Evolutionary conservation across 2,888 invertebrate species (phyloP).

Genomic region (Clostera curtula): DNA sequence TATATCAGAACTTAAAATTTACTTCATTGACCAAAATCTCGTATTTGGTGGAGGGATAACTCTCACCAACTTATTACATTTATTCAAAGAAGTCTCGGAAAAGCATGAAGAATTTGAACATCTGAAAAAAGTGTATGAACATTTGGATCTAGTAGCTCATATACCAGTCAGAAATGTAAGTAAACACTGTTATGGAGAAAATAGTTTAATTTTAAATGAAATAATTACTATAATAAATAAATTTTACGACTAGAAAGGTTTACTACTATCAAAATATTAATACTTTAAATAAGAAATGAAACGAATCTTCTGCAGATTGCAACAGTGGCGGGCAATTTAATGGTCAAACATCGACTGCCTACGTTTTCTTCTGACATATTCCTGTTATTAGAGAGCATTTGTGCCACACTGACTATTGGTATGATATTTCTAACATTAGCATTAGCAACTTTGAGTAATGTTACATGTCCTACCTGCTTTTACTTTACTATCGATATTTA

Average conservation of each 20-base stretch:
- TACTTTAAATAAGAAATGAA: not conserved
- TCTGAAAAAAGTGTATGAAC: slow-evolving; percentile 74
- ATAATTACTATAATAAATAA: no score
- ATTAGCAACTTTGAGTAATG: no score
- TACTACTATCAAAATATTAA: no score
- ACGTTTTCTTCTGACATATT: slow-evolving; percentile 81
- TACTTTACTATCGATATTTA: slow-evolving; percentile 1
- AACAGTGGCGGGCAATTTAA: slow-evolving; percentile 79
- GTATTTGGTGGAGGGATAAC: slow-evolving; percentile 77
- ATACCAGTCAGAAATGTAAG: slow-evolving; percentile 83
- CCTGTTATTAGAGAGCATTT: slow-evolving; percentile 71
- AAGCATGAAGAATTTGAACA: slow-evolving; percentile 70
- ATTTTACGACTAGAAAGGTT: no score
- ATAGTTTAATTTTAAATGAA: no score
- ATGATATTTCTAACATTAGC: no score
- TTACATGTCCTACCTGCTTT: no score
- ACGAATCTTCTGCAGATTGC: slow-evolving; percentile 57
- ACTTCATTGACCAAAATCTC: slow-evolving; percentile 55
- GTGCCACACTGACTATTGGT: slow-evolving; percentile 71
- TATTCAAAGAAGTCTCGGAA: slow-evolving; percentile 49
- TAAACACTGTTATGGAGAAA: slow-evolving; percentile 10
- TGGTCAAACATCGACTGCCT: slow-evolving; percentile 75
- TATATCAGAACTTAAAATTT: slow-evolving; percentile 70
- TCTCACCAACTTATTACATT: slow-evolving; percentile 69
- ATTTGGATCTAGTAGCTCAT: slow-evolving; percentile 82